Base-by-base conservation (phyloP, 2,797 vertebrate genomes). In the Sylvia borin region DNA sequence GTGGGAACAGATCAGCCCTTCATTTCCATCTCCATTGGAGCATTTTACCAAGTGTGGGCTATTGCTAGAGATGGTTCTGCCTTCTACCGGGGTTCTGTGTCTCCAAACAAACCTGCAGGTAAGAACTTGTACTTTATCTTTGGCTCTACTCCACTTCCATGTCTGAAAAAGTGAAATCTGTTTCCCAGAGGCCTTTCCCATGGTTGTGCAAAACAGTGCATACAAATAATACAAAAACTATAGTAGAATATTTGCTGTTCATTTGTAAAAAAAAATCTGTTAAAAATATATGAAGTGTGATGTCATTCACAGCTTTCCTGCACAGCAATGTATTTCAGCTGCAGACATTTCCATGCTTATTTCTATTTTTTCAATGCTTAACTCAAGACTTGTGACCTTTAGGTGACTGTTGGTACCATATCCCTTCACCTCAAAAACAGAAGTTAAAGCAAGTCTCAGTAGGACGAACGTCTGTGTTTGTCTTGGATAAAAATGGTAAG, bases 1-100 rank as follows among this genome's bases (percentile, higher is more conserved):
- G 98, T 99, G 27, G 99, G 99, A 91, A 99, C 99, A 4, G 99
- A 99, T 93, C 99, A 99, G 96, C 99, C 99, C 67, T 99, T 99
- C 65, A 97, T 98, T 95, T 99, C 99, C 3, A 96, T 99, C 95
- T 99, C 99, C 58, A 97, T 99, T 2, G 99, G 99, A 38, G 98
- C 98, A 19, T 98, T 98, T 95, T 98, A 98, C 88, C 99, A 99
- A 94, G 99, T 99, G 62, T 99, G 99, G 99, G 99, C 99, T 13
- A 97, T 99, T 32, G 99, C 99, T 20, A 98, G 97, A 77, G 99
- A 99, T 3, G 99, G 99, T 34, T 99, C 99, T 6, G 98, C 99
- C 16, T 99, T 99, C 97, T 99, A 99, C 96, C 97, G 99, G 29
- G 99, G 99, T 9, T 99, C 99, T 0, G 99, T 99, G 45, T 99